phyloP scores from a whole-genome alignment of 2,888 invertebrate genomes.

The Rhorus exstirpatorius region DNA sequence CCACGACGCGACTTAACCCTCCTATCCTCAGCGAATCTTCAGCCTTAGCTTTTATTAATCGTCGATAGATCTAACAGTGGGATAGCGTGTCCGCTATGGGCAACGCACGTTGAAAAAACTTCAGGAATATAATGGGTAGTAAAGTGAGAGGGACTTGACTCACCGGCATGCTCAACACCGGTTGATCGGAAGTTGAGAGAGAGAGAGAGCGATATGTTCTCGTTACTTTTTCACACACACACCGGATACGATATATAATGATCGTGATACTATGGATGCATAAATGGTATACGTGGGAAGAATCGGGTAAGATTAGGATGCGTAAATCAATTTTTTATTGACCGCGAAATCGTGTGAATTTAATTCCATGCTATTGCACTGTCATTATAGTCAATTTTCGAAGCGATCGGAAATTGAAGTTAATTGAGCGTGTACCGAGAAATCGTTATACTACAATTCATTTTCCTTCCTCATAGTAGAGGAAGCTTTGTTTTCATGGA shows the following conservation, averaged over 20 bases:
- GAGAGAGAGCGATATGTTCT: neutral
- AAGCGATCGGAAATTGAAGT: neutral
- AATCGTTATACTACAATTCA: neutral
- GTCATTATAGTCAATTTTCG: slow-evolving; percentile 43
- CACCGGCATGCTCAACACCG: slow-evolving; percentile 58
- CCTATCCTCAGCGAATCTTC: slow-evolving; percentile 48
- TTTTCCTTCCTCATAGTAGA: too few relatives aligned
- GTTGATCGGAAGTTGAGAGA: slow-evolving; percentile 62
- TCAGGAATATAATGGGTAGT: slow-evolving; percentile 37
- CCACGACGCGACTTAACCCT: slow-evolving; percentile 44
- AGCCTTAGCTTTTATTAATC: slow-evolving; percentile 78
- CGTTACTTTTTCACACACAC: slow-evolving; percentile 39
- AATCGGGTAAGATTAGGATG: neutral
- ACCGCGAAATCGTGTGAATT: slow-evolving; percentile 59
- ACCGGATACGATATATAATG: slow-evolving; percentile 52
- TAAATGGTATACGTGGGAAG: slow-evolving; percentile 12
- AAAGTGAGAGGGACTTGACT: slow-evolving; percentile 60
- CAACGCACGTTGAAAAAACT: slow-evolving; percentile 17
- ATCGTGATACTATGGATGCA: slow-evolving; percentile 1
- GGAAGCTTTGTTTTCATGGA: too few relatives aligned
- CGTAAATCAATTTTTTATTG: slow-evolving; percentile 44
- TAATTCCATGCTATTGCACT: slow-evolving; percentile 11
- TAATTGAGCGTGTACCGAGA: neutral
- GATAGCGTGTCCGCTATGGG: slow-evolving; percentile 78
- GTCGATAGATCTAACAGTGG: slow-evolving; percentile 80